Evolutionary conservation across 2,888 invertebrate genomes (phyloP).

Genomic region (Physocephala rufipes): DNA sequence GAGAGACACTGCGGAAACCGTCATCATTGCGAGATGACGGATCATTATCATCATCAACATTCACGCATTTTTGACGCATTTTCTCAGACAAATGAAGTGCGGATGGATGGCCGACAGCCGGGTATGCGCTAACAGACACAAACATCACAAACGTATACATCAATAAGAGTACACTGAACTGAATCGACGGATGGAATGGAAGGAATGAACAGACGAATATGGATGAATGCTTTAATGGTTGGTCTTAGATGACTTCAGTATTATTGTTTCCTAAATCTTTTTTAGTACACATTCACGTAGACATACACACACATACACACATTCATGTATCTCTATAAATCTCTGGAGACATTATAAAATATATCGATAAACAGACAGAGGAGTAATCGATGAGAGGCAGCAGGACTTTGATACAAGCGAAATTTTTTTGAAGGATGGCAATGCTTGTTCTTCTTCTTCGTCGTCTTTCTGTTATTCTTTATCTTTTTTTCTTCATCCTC

Average conservation of each 20-base stretch:
- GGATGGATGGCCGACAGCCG: neutral
- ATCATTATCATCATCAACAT: constrained; percentile 31
- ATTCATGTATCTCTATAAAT: constrained; percentile 32
- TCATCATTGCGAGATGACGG: too few relatives aligned
- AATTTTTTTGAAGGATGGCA: too few relatives aligned
- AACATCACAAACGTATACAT: too few relatives aligned
- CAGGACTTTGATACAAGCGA: neutral
- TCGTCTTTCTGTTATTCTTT: neutral
- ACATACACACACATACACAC: neutral
- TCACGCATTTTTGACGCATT: constrained; percentile 46
- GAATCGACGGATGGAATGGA: too few relatives aligned
- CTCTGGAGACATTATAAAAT: constrained; percentile 39
- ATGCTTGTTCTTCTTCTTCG: neutral
- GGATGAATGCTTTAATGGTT: too few relatives aligned
- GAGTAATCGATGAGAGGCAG: constrained; percentile 3
- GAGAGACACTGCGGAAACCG: neutral
- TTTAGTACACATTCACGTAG: neutral
- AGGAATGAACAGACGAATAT: too few relatives aligned
- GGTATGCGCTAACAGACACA: too few relatives aligned
- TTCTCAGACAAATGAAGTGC: constrained; percentile 41
- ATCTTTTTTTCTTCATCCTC: too few relatives aligned
- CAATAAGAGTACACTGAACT: too few relatives aligned
- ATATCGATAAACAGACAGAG: neutral
- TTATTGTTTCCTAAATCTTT: too few relatives aligned
- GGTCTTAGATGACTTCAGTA: too few relatives aligned